phyloP scores from a whole-genome alignment of 2,797 vertebrate genomes.

The Aeoliscus strigatus region DNA sequence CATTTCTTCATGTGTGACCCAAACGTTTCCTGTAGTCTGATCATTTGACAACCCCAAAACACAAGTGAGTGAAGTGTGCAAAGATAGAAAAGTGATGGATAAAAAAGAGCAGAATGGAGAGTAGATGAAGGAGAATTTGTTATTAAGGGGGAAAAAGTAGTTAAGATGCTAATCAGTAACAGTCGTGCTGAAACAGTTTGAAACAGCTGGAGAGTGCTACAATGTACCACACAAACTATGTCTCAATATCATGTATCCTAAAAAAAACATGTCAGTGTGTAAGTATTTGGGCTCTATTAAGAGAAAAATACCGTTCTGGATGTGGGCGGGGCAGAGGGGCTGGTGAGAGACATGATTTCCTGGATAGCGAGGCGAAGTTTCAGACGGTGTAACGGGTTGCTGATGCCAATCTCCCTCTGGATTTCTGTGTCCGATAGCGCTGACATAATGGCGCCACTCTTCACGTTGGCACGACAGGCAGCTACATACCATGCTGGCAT shows the following conservation, averaged over 20 bases:
- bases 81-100: constrained; percentile 15
- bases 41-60: constrained; percentile 52
- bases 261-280: not conserved
- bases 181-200: constrained; percentile 30
- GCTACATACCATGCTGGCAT: constrained; percentile 99
- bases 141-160: constrained; percentile 30
- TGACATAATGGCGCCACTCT: constrained; percentile 97
- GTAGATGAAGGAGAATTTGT: constrained; percentile 69
- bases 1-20: constrained; percentile 99
- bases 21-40: constrained; percentile 98
- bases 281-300: not conserved
- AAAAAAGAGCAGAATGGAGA: constrained; percentile 71
- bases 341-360: constrained; percentile 96
- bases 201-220: not conserved
- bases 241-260: too few species aligned
- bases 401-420: constrained; percentile 95
- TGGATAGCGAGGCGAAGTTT: constrained; percentile 95
- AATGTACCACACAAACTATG: not conserved
- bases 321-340: constrained; percentile 92
- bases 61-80: constrained; percentile 41
- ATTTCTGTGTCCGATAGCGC: constrained; percentile 96
- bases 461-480: constrained; percentile 94
- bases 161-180: constrained; percentile 24
- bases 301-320: constrained; percentile 84
- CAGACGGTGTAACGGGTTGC: constrained; percentile 91